phyloP scores from a whole-genome alignment of 2,888 invertebrate genomes.

The Phaonia tiefii region DNA sequence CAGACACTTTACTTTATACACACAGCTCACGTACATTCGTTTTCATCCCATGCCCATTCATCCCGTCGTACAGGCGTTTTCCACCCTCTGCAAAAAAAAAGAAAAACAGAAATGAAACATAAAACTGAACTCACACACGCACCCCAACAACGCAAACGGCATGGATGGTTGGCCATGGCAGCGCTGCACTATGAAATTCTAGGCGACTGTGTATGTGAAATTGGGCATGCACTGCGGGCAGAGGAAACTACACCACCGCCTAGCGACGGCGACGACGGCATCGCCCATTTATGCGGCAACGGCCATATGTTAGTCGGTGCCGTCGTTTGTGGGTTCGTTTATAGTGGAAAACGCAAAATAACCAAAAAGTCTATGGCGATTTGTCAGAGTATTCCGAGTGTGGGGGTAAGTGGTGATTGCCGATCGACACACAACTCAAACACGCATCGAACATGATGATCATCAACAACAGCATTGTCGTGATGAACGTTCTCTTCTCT shows the following conservation, averaged over 20 bases:
- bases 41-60: conserved; percentile 9
- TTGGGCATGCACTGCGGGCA: conserved; percentile 27
- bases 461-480: not conserved
- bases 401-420: conserved; percentile 1
- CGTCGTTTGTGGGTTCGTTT: not conserved
- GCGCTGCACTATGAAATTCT: no score
- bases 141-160: no score
- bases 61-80: not conserved
- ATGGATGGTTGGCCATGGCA: no score
- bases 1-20: not conserved
- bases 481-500: not conserved
- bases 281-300: not conserved
- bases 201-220: not conserved
- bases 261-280: conserved; percentile 50
- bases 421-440: conserved; percentile 12
- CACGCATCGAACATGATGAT: conserved; percentile 12
- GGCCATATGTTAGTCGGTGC: not conserved
- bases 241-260: conserved; percentile 49
- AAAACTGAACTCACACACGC: not conserved
- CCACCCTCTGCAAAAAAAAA: conserved; percentile 50
- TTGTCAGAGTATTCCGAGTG: not conserved
- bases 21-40: not conserved
- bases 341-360: not conserved
- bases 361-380: not conserved
- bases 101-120: conserved; percentile 1